Base-by-base conservation (phyloP, 2,113 vertebrate genomes). In the Bettongia penicillata region DNA sequence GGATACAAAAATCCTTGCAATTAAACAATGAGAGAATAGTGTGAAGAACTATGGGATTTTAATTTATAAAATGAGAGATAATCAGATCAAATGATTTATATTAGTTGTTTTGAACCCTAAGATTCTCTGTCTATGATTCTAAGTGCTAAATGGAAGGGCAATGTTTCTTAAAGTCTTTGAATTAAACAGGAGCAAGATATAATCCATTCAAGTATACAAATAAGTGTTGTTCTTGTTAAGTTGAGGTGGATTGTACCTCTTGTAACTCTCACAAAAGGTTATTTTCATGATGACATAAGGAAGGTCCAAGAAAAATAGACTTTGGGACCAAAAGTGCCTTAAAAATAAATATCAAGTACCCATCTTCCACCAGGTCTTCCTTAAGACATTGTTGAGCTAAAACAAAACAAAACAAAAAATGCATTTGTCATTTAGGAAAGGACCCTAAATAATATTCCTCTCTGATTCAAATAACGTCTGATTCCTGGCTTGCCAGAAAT, bases 401-500 rank as follows among this genome's bases (percentile, higher is more conserved):
- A 68, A 68, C 96, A 97, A 98, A 98, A 2, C 26, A 57, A 61
- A 61, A 16, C 48, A 48, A 77, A 84, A 84, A 28, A 49, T 98
- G 98, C 89, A 96, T 97, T 97, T 97, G 94, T 97, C 97, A 97
- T 97, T 97, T 98, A 97, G 95, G 51, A 98, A 98, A 98, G 96
- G 89, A 97, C 95, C 53, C 61, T 96, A 96, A 95, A 97, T 96
- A 68, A 97, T 96, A 96, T 94, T 95, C 89, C 97, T 93, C 94
- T 95, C 50, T 84, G 94, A 94, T 96, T 97, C 96, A 94, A 96
- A 96, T 96, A 96, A 98, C 95, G 98, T 96, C 96, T 93, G 94
- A 93, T 96, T 95, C 95, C 57, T 93, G 93, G 93, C 0, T 0
- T 97, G 97, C 97, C 97, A 98, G 97, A 98, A 98, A 0, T 10